Evolutionary conservation across 2,888 invertebrate genomes (phyloP).

Genomic region (Mythimna impura): DNA sequence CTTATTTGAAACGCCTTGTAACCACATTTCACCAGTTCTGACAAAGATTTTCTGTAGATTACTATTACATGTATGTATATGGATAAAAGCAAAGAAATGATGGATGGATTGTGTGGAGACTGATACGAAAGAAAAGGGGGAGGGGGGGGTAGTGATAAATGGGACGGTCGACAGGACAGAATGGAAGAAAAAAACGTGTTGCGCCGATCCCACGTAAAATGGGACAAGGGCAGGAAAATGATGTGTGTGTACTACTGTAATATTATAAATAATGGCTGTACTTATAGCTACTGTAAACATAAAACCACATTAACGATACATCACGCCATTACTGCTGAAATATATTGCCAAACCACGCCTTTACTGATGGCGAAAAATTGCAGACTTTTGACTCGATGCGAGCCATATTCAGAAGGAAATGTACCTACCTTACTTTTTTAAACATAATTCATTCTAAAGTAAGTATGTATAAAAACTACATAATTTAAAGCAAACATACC

Average conservation of each 20-base stretch:
- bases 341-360: not conserved
- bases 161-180: no score
- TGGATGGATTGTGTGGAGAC: no score
- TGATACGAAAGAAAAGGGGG: no score
- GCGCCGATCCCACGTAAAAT: no score
- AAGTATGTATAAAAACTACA: slow-evolving; percentile 6
- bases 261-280: slow-evolving; percentile 9
- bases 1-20: not conserved
- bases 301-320: not conserved
- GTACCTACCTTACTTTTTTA: slow-evolving; percentile 3
- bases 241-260: not conserved
- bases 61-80: no score
- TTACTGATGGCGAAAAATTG: not conserved
- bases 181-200: no score
- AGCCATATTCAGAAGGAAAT: slow-evolving; percentile 19
- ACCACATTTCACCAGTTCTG: not conserved
- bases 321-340: not conserved
- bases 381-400: slow-evolving; percentile 39
- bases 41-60: not conserved
- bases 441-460: not conserved
- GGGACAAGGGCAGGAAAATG: no score
- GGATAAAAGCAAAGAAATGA: no score
- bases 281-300: not conserved
- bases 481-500: slow-evolving; percentile 7
- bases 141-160: no score